Base-by-base conservation (phyloP, 1,140 invertebrate species). In the Zeugodacus cucurbitae region DNA sequence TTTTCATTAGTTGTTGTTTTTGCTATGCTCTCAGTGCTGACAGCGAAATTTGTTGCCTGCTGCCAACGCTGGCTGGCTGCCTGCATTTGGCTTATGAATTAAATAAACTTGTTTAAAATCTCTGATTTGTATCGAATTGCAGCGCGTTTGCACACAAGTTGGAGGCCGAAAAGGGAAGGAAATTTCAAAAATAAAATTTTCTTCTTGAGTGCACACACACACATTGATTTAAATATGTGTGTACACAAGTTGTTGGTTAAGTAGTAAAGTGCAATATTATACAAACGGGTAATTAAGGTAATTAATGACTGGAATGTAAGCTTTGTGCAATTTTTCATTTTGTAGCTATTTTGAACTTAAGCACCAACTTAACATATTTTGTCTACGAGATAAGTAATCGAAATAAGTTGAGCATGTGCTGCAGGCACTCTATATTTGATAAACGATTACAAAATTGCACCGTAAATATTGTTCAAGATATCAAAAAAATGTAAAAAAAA, bases 61-160 rank as follows among this genome's bases (percentile, higher is more conserved):
- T 41, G 67, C 22, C 34, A 34, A 17, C 67, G 17, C 2, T 34
- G 34, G 67, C 62, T 54, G 48, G 48, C n/a, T 22, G 58, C n/a
- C 58, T 74, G 67, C 67, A 74, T 34, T 74, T 74, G 67, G 67
- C 67, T 74, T 74, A 74, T 74, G 67, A 74, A 74, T 74, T 74
- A 74, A 74, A 74, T 74, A 74, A 74, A 74, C 67, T 64, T 74
- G 67, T 74, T 37, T 4, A 62, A 64, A 74, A 22, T 37, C 34
- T 74, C 34, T 41, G 67, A 74, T 74, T 74, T 74, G 32, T 74
- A 74, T 74, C 67, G 67, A 74, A 74, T 74, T 74, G 20, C 34
- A 74, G 41, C 41, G 67, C 67, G 20, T 37, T 37, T 41, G 67
- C 67, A 74, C 26, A 67, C 29, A 26, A 29, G 64, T 26, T 3